These are phyloP conservation scores for Zalophus californianus DNA, from an alignment of 2,797 vertebrate species.

Conservation along the genomic window DNA sequence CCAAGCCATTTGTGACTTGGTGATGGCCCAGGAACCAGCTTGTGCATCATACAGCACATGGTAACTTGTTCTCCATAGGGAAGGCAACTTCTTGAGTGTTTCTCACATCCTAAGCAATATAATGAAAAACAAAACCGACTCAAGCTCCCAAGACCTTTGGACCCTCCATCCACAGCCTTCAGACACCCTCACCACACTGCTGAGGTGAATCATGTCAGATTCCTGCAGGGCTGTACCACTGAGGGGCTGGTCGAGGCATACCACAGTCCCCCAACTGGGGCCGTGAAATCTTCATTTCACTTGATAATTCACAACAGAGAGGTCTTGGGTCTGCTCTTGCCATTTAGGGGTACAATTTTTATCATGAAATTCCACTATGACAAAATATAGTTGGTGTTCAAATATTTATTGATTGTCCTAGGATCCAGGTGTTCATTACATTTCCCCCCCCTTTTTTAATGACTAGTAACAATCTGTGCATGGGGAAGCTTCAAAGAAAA, in stretches of 20 bases:
- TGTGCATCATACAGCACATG: accelerated
- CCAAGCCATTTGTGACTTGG: not conserved
- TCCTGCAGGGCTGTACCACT: not conserved
- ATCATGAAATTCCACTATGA: not conserved
- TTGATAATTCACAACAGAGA: not conserved
- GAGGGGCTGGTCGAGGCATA: not conserved
- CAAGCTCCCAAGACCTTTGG: not conserved
- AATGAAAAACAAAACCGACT: not conserved
- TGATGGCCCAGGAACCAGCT: not conserved
- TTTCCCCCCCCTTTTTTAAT: not conserved
- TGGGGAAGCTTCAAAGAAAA: conserved; percentile 4
- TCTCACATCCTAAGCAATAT: not conserved
- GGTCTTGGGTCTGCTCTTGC: not conserved
- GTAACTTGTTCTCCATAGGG: not conserved
- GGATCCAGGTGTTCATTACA: not conserved
- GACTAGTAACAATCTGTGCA: not conserved
- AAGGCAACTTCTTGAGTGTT: not conserved
- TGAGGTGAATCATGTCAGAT: not conserved
- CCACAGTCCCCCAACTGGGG: no score
- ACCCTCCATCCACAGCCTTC: not conserved
- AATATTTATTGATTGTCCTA: not conserved
- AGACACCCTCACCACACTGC: not conserved
- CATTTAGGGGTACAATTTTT: not conserved
- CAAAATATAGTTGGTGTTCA: not conserved
- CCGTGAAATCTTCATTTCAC: not conserved